Evolutionary conservation across 2,888 invertebrate genomes (phyloP).

Genomic region (Agrotis ipsilon): DNA sequence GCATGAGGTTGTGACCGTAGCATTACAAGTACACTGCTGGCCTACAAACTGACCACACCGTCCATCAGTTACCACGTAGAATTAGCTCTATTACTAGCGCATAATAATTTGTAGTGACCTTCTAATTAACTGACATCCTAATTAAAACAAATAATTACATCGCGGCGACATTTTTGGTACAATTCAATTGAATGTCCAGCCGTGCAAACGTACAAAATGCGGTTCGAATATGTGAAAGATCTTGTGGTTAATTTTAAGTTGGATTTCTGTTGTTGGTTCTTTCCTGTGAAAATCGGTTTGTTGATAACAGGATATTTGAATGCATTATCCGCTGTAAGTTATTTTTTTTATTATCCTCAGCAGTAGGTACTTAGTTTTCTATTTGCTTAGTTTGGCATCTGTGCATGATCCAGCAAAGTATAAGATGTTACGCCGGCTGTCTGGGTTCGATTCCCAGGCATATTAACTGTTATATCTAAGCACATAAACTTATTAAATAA

Average conservation of each 20-base stretch:
- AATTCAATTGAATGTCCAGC: constrained; percentile 54
- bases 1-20: neutral
- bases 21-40: neutral
- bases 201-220: constrained; percentile 70
- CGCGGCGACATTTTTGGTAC: constrained; percentile 53
- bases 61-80: constrained; percentile 57
- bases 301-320: constrained; percentile 78
- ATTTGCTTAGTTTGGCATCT: too few relatives aligned
- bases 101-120: constrained; percentile 75
- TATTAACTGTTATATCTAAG: neutral
- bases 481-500: too few relatives aligned
- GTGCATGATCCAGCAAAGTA: too few relatives aligned
- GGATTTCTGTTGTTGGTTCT: constrained; percentile 78
- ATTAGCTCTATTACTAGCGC: constrained; percentile 69
- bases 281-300: constrained; percentile 78
- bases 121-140: constrained; percentile 80
- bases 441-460: constrained; percentile 22
- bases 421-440: neutral
- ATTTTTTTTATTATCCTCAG: neutral
- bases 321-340: constrained; percentile 74
- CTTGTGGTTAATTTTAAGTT: constrained; percentile 75
- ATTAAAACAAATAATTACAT: constrained; percentile 74
- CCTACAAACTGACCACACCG: constrained; percentile 44
- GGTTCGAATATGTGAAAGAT: constrained; percentile 72
- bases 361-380: neutral